Base-by-base conservation (phyloP, 2,797 vertebrate species). In the Syngnathus acus region DNA sequence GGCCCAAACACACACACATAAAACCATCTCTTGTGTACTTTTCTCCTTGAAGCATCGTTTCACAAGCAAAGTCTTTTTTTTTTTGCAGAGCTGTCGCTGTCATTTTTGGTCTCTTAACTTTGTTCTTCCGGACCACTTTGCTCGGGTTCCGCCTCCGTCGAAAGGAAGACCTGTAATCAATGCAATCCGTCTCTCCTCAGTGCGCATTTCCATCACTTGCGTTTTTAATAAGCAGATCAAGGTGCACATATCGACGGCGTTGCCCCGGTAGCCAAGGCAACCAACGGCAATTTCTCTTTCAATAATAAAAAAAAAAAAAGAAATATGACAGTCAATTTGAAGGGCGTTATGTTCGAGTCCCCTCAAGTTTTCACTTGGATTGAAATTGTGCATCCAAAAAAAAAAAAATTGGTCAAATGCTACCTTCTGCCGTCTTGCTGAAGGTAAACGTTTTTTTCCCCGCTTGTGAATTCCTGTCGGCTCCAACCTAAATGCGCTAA, bases 211-310 rank as follows among this genome's bases (percentile, higher is more conserved):
- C 66, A 79, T 80, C 76, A 68, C 71, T 65, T 70, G 43, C 65
- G 67, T 74, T 80, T 80, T 77, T 73, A 81, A 78, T 77, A 78
- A 68, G 58, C 60, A 73, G 65, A 76, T 65, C 69, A 66, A 72
- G 76, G 75, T 68, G 65, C 57, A 68, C 74, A 63, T 65, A 72
- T 78, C 23, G 66, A 74, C 72, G 74, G 8, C 23, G 23, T 47
- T 21, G 53, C 65, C 32, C 68, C 67, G 61, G 65, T 53, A 16
- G 40, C 65, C 2, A 45, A 19, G 57, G 51, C 37, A 43, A 43
- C 61, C 21, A 66, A 47, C 23, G 71, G 32, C 32, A 32, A 32
- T 32, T 32, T 32, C 3, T 32, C 32, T 32, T 32, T 32, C 3
- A 32, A 32, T 32, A 32, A 32, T 32, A 32, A 32, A 32, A 32